phyloP scores from a whole-genome alignment of 2,113 vertebrate species.

The Macquaria australasica region DNA sequence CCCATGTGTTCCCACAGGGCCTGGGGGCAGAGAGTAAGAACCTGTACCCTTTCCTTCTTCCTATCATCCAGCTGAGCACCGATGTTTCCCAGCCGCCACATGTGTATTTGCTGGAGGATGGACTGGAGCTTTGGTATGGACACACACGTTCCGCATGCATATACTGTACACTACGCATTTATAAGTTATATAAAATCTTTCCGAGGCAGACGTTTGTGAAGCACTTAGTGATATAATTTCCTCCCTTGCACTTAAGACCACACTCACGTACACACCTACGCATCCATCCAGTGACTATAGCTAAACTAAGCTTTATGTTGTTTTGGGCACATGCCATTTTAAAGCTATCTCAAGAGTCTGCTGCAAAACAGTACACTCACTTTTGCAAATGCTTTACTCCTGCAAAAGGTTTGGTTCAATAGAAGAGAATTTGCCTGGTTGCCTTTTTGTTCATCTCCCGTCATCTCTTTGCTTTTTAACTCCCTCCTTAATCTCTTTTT shows the following conservation, averaged over 20 bases:
- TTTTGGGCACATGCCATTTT: slow-evolving; percentile 28
- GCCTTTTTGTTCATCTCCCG: slow-evolving; percentile 42
- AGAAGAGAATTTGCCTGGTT: slow-evolving; percentile 24
- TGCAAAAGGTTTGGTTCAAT: neutral
- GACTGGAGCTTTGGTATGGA: slow-evolving; percentile 96
- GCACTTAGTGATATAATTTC: slow-evolving; percentile 30
- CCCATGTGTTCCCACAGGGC: slow-evolving; percentile 84
- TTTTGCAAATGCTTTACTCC: slow-evolving; percentile 9
- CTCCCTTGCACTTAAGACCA: slow-evolving; percentile 10
- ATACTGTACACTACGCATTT: slow-evolving; percentile 7
- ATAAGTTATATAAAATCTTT: neutral
- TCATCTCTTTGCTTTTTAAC: slow-evolving; percentile 42
- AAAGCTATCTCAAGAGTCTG: slow-evolving; percentile 5
- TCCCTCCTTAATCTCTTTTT: slow-evolving; percentile 26
- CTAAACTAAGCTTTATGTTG: slow-evolving; percentile 29
- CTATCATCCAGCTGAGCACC: slow-evolving; percentile 98
- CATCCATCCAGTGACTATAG: slow-evolving; percentile 11
- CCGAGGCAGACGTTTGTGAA: slow-evolving; percentile 26
- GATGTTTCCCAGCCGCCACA: slow-evolving; percentile 98
- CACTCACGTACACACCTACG: slow-evolving; percentile 2
- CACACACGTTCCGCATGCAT: neutral
- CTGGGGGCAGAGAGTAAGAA: slow-evolving; percentile 96
- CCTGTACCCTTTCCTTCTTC: slow-evolving; percentile 96
- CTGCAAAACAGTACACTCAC: neutral
- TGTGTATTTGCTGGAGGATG: slow-evolving; percentile 98